phyloP scores from a whole-genome alignment of 1,140 invertebrate species.

The Drosophila suzukii region DNA sequence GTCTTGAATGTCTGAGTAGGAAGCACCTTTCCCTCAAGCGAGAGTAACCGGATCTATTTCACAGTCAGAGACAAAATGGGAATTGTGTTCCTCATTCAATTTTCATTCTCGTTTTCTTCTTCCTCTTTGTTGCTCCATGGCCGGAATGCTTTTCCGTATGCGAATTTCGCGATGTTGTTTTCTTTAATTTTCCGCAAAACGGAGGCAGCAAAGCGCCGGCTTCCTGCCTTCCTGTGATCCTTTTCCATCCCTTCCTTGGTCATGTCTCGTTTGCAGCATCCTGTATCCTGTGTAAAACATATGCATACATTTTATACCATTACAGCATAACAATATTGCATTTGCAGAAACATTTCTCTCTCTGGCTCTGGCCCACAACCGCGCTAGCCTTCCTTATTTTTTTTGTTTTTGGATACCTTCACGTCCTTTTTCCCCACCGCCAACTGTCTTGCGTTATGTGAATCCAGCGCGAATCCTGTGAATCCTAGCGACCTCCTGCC shows the following conservation, averaged over 20 bases:
- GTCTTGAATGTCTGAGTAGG: neutral
- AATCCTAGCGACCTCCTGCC: slow-evolving; percentile 21
- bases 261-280: slow-evolving; percentile 32
- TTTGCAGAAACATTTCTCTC: slow-evolving; percentile 67
- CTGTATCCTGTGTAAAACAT: slow-evolving; percentile 67
- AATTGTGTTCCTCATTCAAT: slow-evolving; percentile 42
- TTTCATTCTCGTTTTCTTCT: slow-evolving; percentile 21
- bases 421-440: neutral
- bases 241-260: slow-evolving; percentile 12
- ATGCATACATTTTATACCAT: slow-evolving; percentile 78
- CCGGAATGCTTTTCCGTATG: slow-evolving; percentile 30
- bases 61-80: slow-evolving; percentile 31
- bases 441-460: slow-evolving; percentile 59
- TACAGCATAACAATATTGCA: slow-evolving; percentile 75
- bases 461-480: slow-evolving; percentile 47
- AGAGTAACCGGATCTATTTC: slow-evolving; percentile 46
- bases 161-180: slow-evolving; percentile 47
- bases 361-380: slow-evolving; percentile 10
- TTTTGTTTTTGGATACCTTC: neutral
- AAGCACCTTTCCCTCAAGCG: neutral
- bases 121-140: slow-evolving; percentile 5
- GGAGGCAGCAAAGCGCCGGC: slow-evolving; percentile 42
- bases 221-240: slow-evolving; percentile 31
- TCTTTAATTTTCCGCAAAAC: slow-evolving; percentile 55
- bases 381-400: neutral